phyloP scores from a whole-genome alignment of 2,113 vertebrate species.

The Rafetus swinhoei region DNA sequence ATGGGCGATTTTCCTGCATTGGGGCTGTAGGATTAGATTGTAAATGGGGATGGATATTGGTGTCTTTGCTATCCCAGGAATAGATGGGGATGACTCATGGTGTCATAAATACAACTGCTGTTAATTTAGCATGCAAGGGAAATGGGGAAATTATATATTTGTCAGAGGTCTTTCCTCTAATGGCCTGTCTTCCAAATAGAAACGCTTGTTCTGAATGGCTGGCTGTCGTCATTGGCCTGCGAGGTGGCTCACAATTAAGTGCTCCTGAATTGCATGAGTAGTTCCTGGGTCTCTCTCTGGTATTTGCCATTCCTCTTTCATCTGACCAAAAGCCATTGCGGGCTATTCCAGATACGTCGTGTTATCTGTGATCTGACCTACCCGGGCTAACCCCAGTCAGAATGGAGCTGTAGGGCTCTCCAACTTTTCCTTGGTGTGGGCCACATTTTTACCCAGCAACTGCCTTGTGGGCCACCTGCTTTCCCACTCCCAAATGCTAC shows the following conservation, averaged over 20 bases:
- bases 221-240: conserved; percentile 60
- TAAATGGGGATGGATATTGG: conserved; percentile 40
- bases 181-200: conserved; percentile 69
- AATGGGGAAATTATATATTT: conserved; percentile 67
- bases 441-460: background rate
- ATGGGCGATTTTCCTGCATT: conserved; percentile 8
- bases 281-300: background rate
- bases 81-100: conserved; percentile 64
- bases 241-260: conserved; percentile 55
- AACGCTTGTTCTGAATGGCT: conserved; percentile 62
- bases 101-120: conserved; percentile 68
- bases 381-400: accelerated
- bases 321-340: background rate
- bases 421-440: background rate
- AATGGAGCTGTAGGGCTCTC: background rate
- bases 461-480: background rate
- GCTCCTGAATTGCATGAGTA: conserved; percentile 62
- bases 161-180: conserved; percentile 67
- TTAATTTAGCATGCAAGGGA: conserved; percentile 69
- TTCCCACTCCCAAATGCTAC: background rate
- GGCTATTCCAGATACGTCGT: background rate
- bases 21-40: conserved; percentile 29
- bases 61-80: conserved; percentile 56
- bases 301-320: conserved; percentile 24
- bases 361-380: background rate